A percentile compares a stretch with the other conserved stretches of the same genome.
Conservation (phyloP, 1,140 invertebrate species). For the fruit fly (Drosophila melanogaster) region Release_6_plus_ISO1_MT NT_033777.3:7989001-7989500, state of each 20-base stretch:
- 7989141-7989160: slow-evolving; percentile 26
- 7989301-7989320: slow-evolving; percentile 71
- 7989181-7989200: slow-evolving; percentile 79
- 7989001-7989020: slow-evolving; percentile 3
- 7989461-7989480: slow-evolving; percentile 37
- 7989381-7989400: slow-evolving; percentile 32
- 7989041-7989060: slow-evolving; percentile 53
- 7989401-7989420: slow-evolving; percentile 65
- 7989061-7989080: slow-evolving; percentile 68
- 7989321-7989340: slow-evolving; percentile 53
- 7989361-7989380: slow-evolving; percentile 68
- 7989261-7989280: slow-evolving; percentile 30
- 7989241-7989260: slow-evolving; percentile 78
- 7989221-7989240: slow-evolving; percentile 76
- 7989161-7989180: slow-evolving; percentile 53
- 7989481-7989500: slow-evolving; percentile 61
- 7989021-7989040: slow-evolving; percentile 65
- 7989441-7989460: background rate
- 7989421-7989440: slow-evolving; percentile 61
- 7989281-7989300: slow-evolving; percentile 73
- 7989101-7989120: slow-evolving; percentile 55
- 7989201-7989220: slow-evolving; percentile 71
- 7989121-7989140: slow-evolving; percentile 17
- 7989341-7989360: slow-evolving; percentile 82
- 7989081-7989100: slow-evolving; percentile 51